Evolutionary conservation across 2,113 vertebrate genomes (phyloP).

Genomic region (Apaloderma vittatum): DNA sequence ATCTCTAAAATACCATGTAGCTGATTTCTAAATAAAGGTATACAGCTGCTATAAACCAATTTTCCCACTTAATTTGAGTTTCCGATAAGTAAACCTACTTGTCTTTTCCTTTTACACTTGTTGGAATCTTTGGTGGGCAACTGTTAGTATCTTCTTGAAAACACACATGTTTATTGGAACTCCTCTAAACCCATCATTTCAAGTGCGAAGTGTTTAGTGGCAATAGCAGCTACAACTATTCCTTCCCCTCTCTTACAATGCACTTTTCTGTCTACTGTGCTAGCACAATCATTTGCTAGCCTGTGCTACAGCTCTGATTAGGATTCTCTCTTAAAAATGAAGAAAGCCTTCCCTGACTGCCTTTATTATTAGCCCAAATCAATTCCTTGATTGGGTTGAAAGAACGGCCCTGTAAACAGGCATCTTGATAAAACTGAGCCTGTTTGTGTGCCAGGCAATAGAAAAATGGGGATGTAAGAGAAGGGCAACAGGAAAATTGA

Average conservation of each 20-base stretch:
- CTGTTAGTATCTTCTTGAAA: constrained; percentile 56
- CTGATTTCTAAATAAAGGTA: constrained; percentile 35
- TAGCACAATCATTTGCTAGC: neutral
- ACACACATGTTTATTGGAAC: constrained; percentile 39
- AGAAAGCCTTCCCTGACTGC: neutral
- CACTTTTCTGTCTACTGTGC: neutral
- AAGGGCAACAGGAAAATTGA: neutral
- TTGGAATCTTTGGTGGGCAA: constrained; percentile 53
- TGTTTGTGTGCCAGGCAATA: neutral
- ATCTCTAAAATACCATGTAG: constrained; percentile 9
- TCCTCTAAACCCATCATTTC: neutral
- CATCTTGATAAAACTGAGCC: neutral
- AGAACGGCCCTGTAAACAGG: neutral
- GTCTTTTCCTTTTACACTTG: constrained; percentile 35
- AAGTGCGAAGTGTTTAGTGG: constrained; percentile 23
- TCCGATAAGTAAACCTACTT: constrained; percentile 21
- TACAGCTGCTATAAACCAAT: neutral
- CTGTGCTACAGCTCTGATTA: neutral
- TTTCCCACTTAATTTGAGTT: constrained; percentile 42
- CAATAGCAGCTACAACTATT: neutral
- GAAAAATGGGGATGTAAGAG: neutral
- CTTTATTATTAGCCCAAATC: constrained; percentile 22
- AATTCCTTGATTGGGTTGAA: neutral
- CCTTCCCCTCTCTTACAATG: neutral
- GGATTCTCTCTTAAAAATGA: constrained; percentile 12